phyloP scores from a whole-genome alignment of 2,113 vertebrate genomes.

The Turnix velox region DNA sequence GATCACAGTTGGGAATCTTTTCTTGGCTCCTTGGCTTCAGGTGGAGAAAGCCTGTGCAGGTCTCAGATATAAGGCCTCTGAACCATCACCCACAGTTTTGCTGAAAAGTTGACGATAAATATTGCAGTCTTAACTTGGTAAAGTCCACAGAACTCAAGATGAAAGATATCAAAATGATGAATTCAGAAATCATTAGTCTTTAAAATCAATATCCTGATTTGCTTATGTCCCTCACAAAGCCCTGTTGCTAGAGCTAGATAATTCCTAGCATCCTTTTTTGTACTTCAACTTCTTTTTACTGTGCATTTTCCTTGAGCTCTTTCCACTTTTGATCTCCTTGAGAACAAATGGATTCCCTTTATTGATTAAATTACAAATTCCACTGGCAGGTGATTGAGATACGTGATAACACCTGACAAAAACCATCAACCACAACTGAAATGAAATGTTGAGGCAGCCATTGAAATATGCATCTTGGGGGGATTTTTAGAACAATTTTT shows the following conservation, averaged over 20 bases:
- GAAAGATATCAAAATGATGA: neutral
- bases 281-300: neutral
- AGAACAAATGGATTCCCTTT: conserved; percentile 26
- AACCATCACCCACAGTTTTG: neutral
- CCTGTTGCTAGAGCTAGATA: neutral
- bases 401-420: conserved; percentile 14
- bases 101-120: neutral
- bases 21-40: neutral
- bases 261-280: neutral
- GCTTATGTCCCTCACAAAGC: neutral
- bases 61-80: neutral
- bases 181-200: neutral
- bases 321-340: conserved; percentile 12
- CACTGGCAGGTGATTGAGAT: conserved; percentile 16
- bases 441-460: neutral
- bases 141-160: neutral
- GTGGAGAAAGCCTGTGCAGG: neutral
- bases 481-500: neutral
- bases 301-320: conserved; percentile 17
- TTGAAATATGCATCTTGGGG: neutral
- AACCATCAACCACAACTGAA: conserved; percentile 24
- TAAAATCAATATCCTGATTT: neutral
- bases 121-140: neutral
- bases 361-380: conserved; percentile 66
- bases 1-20: neutral